These are phyloP conservation scores for Antrozous pallidus DNA, from an alignment of 2,797 vertebrate genomes.

Conservation along the genomic window DNA sequence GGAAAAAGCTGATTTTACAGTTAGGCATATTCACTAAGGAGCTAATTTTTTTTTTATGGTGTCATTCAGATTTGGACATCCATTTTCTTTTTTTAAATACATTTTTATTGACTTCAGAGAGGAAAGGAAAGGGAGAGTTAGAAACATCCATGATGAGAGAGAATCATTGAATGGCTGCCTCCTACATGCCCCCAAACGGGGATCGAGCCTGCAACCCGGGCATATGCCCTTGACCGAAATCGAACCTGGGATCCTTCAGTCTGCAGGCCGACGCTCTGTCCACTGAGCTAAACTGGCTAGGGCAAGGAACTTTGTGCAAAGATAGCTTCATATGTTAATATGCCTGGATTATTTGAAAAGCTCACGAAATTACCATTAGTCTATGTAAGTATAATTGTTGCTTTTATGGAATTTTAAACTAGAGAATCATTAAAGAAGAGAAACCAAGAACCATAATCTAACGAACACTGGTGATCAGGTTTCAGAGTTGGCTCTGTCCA, in stretches of 20 bases:
- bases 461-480: background rate
- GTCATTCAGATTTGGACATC: too few species aligned
- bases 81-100: too few species aligned
- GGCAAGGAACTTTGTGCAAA: background rate
- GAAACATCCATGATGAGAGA: too few species aligned
- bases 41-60: background rate
- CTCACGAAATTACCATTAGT: background rate
- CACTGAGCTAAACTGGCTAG: too few species aligned
- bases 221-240: too few species aligned
- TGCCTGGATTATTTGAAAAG: constrained; percentile 29
- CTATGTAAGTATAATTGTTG: background rate
- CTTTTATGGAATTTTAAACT: constrained; percentile 37
- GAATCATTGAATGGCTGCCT: too few species aligned
- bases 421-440: background rate
- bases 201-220: too few species aligned
- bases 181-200: too few species aligned
- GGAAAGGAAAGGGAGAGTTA: too few species aligned
- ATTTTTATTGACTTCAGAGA: too few species aligned
- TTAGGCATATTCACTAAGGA: background rate
- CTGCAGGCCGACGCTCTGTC: too few species aligned
- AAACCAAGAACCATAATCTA: background rate
- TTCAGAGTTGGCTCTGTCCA: background rate
- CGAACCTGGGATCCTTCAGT: too few species aligned
- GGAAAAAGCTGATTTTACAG: background rate
- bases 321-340: background rate